These are phyloP conservation scores for Lepidurus apus DNA, from an alignment of 1,140 invertebrate species.

Conservation along the genomic window DNA sequence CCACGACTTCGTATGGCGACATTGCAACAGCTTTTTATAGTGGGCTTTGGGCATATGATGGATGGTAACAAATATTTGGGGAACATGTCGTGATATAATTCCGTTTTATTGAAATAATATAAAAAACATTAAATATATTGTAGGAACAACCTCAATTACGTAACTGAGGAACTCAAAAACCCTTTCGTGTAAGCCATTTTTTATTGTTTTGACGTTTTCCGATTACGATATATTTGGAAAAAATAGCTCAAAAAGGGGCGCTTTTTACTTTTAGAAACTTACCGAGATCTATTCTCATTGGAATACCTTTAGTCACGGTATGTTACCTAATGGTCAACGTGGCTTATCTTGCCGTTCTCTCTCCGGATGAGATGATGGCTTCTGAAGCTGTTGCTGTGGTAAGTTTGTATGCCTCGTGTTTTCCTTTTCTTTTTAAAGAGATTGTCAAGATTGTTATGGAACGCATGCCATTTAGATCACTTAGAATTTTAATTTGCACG, in stretches of 20 bases:
- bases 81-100: no score
- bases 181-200: constrained; percentile 72
- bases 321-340: constrained; percentile 95
- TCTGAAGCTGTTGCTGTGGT: constrained; percentile 94
- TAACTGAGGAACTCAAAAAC: constrained; percentile 98
- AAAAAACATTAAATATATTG: not conserved
- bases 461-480: not conserved
- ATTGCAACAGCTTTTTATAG: constrained; percentile 88
- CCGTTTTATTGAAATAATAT: no score
- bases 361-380: constrained; percentile 84
- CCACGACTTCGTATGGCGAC: constrained; percentile 59
- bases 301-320: constrained; percentile 88
- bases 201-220: not conserved
- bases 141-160: constrained; percentile 93
- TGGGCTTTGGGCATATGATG: constrained; percentile 64
- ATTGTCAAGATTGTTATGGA: not conserved
- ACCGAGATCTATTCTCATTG: constrained; percentile 91
- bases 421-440: not conserved
- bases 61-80: constrained; percentile 34
- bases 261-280: constrained; percentile 64
- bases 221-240: not conserved
- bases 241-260: not conserved
- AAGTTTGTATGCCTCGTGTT: constrained; percentile 44
- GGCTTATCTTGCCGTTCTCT: constrained; percentile 94
- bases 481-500: not conserved